Conservation (phyloP, 2,888 invertebrate species). For the Nymphalis c-album region DNA sequence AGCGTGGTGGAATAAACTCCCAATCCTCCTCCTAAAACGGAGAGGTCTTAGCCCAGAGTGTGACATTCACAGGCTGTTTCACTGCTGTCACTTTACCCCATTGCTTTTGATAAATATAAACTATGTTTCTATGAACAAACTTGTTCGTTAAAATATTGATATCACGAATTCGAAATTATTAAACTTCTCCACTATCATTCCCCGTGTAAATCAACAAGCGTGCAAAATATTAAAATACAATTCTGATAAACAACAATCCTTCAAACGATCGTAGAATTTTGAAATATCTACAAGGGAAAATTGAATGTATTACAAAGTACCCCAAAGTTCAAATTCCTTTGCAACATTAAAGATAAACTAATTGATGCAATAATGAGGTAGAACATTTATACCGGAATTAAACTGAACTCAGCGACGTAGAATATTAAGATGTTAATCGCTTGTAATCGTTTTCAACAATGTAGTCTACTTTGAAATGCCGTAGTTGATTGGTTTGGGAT, state of each 20-base stretch:
- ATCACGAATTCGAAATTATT: slow-evolving; percentile 1
- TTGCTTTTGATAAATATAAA: too few relatives aligned
- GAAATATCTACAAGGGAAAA: background rate
- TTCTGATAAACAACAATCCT: slow-evolving; percentile 21
- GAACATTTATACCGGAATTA: background rate
- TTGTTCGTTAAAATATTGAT: too few relatives aligned
- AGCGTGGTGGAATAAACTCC: too few relatives aligned
- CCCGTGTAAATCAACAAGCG: slow-evolving; percentile 32
- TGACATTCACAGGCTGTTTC: too few relatives aligned
- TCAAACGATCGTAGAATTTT: slow-evolving; percentile 7
- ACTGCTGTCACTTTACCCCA: too few relatives aligned
- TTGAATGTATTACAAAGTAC: background rate
- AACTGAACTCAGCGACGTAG: background rate
- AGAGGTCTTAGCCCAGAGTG: too few relatives aligned
- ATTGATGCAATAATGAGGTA: slow-evolving; percentile 20
- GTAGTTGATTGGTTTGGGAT: slow-evolving; percentile 26
- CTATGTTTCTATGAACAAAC: too few relatives aligned
- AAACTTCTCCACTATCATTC: slow-evolving; percentile 13
- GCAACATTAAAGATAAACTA: slow-evolving; percentile 7
- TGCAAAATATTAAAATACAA: slow-evolving; percentile 31
- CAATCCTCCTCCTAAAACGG: too few relatives aligned
- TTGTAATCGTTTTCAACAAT: slow-evolving; percentile 11
- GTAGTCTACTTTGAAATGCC: slow-evolving; percentile 20
- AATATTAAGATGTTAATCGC: slow-evolving; percentile 1
- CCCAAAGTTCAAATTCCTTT: slow-evolving; percentile 10